Conservation (phyloP, 2,888 invertebrate genomes). For the Nomada goodeniana region DNA sequence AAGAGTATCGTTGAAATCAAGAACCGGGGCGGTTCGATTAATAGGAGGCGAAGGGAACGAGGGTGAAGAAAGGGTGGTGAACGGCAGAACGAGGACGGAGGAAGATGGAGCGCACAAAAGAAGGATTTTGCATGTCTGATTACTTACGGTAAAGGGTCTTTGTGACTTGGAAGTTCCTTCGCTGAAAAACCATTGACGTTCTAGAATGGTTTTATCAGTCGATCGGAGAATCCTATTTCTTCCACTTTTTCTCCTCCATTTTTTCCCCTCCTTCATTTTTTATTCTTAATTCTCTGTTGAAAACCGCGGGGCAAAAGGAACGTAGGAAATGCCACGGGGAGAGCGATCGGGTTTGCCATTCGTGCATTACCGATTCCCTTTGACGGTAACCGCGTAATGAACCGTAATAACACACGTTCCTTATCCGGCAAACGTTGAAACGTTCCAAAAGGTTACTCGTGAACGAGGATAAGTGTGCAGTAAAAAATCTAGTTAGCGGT, state of each 20-base stretch:
- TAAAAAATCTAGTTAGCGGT: constrained; percentile 13
- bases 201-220: constrained; percentile 60
- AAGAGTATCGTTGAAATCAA: constrained; percentile 69
- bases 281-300: background rate
- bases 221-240: constrained; percentile 54
- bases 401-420: constrained; percentile 35
- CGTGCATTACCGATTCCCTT: background rate
- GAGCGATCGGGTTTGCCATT: constrained; percentile 28
- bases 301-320: background rate
- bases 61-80: constrained; percentile 18
- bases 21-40: constrained; percentile 67
- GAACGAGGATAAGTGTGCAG: background rate
- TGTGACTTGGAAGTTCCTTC: constrained; percentile 65
- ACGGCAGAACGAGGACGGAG: constrained; percentile 28
- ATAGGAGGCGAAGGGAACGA: constrained; percentile 33
- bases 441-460: background rate
- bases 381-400: constrained; percentile 26
- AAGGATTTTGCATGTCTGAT: constrained; percentile 75
- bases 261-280: background rate
- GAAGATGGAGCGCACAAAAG: constrained; percentile 64
- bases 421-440: constrained; percentile 31
- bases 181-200: constrained; percentile 67
- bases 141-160: constrained; percentile 71
- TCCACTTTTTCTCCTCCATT: background rate
- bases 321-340: constrained; percentile 1